Conservation (phyloP, 2,888 invertebrate genomes). For the Halocaridina rubra region DNA sequence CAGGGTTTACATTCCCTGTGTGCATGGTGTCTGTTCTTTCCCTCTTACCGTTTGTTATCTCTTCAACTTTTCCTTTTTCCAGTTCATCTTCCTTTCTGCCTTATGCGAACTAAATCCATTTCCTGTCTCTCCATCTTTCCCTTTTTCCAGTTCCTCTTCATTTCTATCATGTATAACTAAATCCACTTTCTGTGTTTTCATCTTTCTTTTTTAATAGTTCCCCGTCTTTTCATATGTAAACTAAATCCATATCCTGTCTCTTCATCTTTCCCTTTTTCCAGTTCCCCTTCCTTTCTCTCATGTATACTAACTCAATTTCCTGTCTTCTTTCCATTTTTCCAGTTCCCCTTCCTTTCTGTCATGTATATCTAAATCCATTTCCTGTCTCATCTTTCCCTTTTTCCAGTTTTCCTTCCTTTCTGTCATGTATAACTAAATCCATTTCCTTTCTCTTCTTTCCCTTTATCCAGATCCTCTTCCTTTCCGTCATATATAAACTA, state of each 20-base stretch:
- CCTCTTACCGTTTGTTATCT: not conserved
- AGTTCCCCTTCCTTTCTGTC: not conserved
- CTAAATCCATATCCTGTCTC: too few species aligned
- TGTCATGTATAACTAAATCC: too few species aligned
- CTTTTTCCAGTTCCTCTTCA: not conserved
- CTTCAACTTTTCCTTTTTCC: not conserved
- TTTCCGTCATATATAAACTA: not conserved
- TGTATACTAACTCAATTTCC: too few species aligned
- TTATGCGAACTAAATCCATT: not conserved
- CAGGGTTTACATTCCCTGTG: not conserved
- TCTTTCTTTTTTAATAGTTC: not conserved
- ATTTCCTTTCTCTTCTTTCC: too few species aligned
- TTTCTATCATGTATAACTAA: not conserved
- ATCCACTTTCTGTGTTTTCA: not conserved
- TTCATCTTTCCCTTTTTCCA: too few species aligned
- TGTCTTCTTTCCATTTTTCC: not conserved
- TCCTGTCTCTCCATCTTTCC: not conserved
- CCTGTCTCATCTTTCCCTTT: not conserved
- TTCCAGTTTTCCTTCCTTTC: not conserved
- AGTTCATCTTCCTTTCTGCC: not conserved
- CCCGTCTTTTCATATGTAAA: too few species aligned
- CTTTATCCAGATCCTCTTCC: too few species aligned
- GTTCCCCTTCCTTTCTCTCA: not conserved
- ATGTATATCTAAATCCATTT: too few species aligned
- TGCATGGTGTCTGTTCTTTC: not conserved